These are phyloP conservation scores for Sitobion miscanthi DNA, from an alignment of 1,140 invertebrate species.

Conservation along the genomic window DNA sequence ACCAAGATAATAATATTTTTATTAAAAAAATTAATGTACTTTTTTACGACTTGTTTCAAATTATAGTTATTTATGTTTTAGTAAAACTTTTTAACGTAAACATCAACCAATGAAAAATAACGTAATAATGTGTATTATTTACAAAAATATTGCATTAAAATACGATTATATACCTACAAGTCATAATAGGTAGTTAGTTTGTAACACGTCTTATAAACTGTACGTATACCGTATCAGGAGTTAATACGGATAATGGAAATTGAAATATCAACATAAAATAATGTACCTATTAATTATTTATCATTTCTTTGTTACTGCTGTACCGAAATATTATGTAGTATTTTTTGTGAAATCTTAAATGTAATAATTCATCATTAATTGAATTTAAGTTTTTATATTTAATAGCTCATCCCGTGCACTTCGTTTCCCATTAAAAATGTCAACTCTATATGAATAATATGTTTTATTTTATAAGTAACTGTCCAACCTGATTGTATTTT, in stretches of 20 bases:
- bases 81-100: background rate
- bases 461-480: too few species aligned
- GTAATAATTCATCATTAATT: background rate
- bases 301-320: background rate
- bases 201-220: background rate
- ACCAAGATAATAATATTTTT: background rate
- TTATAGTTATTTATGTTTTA: background rate
- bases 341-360: background rate
- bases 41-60: background rate
- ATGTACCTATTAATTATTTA: background rate
- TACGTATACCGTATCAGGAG: background rate
- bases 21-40: background rate
- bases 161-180: background rate
- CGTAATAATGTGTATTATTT: background rate
- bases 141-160: background rate
- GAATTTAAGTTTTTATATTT: background rate
- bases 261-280: background rate
- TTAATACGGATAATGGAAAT: background rate
- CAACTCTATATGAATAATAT: too few species aligned
- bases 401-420: too few species aligned
- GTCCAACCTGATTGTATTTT: too few species aligned
- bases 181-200: background rate
- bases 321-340: background rate
- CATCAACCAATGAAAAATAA: background rate
- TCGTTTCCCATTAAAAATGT: too few species aligned